Conservation (phyloP, 2,888 invertebrate genomes). For the Drosophila demipolita region DNA sequence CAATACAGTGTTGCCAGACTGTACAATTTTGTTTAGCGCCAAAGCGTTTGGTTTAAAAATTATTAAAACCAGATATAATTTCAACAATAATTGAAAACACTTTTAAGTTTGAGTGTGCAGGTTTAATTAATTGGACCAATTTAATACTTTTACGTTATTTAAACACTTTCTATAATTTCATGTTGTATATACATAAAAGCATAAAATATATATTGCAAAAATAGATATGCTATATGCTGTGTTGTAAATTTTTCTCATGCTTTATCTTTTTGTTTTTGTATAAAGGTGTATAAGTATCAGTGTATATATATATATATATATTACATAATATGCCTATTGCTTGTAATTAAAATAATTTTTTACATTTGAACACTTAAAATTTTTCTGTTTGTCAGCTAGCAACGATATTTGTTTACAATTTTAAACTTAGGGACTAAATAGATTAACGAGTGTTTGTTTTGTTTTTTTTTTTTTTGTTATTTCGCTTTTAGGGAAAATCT, state of each 20-base stretch:
- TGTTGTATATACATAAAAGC: slow-evolving; percentile 69
- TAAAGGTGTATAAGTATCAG: slow-evolving; percentile 40
- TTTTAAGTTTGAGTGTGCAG: slow-evolving; percentile 34
- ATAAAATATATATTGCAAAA: slow-evolving; percentile 76
- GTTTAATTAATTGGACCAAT: slow-evolving; percentile 67
- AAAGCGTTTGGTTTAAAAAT: background rate
- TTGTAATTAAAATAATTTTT: slow-evolving; percentile 70
- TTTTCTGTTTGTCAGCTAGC: slow-evolving; percentile 54
- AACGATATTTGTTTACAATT: slow-evolving; percentile 46
- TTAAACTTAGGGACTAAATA: slow-evolving; percentile 52
- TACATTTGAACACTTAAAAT: slow-evolving; percentile 75
- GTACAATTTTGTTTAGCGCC: background rate
- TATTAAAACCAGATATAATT: background rate
- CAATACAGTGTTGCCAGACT: slow-evolving; percentile 35
- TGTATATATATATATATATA: slow-evolving; percentile 38
- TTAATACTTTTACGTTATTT: slow-evolving; percentile 67
- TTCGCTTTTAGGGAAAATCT: slow-evolving; percentile 38
- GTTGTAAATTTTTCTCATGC: slow-evolving; percentile 41
- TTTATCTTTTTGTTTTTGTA: slow-evolving; percentile 21
- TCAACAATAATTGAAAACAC: background rate
- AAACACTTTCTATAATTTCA: slow-evolving; percentile 56
- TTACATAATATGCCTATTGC: slow-evolving; percentile 59
- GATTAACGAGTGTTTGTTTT: slow-evolving; percentile 47
- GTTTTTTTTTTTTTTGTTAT: background rate
- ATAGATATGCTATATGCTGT: slow-evolving; percentile 62